phyloP scores from a whole-genome alignment of 2,888 invertebrate species.

The Tolmerus cingulatus region DNA sequence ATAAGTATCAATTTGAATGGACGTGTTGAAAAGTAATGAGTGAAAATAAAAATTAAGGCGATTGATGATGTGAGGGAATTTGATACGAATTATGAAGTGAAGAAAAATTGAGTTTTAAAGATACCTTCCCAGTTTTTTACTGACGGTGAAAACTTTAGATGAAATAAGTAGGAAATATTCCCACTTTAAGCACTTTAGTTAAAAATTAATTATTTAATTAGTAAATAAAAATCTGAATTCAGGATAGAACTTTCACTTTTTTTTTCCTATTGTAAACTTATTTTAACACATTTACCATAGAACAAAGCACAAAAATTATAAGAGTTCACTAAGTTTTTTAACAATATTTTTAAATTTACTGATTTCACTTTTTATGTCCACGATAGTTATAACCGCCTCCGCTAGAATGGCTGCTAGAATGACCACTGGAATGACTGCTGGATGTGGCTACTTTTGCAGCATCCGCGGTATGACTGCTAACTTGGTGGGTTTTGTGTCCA shows the following conservation, averaged over 20 bases:
- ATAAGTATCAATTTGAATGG: neutral
- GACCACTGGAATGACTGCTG: neutral
- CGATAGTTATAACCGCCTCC: neutral
- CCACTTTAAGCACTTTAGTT: neutral
- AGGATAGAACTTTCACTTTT: neutral
- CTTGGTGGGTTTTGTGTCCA: neutral
- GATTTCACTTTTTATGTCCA: neutral
- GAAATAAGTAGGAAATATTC: neutral
- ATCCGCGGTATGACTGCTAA: neutral
- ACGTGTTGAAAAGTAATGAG: neutral
- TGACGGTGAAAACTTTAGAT: no score
- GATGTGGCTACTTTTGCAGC: neutral
- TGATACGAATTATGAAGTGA: neutral
- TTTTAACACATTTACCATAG: neutral
- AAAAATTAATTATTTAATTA: no score
- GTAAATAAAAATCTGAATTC: neutral
- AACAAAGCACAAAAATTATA: neutral
- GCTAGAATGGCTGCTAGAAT: neutral
- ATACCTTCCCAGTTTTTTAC: no score
- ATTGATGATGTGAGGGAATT: neutral
- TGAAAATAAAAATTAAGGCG: neutral
- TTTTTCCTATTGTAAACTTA: neutral
- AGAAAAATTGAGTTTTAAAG: neutral
- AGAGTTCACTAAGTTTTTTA: neutral
- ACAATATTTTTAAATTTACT: neutral